These are phyloP conservation scores for Rallus crepitans DNA, from an alignment of 2,797 vertebrate genomes.

Conservation along the genomic window DNA sequence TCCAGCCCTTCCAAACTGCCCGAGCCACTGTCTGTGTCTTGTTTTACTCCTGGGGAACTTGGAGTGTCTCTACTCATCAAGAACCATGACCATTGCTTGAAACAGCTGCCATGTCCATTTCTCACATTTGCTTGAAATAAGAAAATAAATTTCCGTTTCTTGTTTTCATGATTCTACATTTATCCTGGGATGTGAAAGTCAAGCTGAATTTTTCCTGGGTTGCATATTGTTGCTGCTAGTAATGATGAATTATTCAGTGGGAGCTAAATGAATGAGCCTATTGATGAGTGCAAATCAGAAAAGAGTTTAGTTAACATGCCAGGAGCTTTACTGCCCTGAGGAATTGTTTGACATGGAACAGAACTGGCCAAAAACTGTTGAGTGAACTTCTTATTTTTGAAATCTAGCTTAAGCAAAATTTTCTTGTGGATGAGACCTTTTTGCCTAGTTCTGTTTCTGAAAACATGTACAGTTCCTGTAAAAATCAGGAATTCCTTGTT, in stretches of 20 bases:
- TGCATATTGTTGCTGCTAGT: slow-evolving; percentile 5
- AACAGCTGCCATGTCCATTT: neutral
- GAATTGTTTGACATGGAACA: neutral
- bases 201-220: slow-evolving; percentile 3
- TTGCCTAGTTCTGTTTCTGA: neutral
- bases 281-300: slow-evolving; percentile 31
- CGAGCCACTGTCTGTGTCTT: neutral
- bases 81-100: neutral
- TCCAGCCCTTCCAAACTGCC: neutral
- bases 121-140: neutral
- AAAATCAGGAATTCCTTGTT: neutral
- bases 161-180: neutral
- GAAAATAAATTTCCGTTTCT: neutral
- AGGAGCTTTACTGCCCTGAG: neutral
- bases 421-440: neutral
- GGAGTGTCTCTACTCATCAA: neutral
- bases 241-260: slow-evolving; percentile 27
- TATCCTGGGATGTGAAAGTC: neutral
- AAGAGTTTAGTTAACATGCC: neutral
- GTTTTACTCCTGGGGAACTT: neutral
- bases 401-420: neutral
- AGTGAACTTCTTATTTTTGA: neutral
- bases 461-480: neutral
- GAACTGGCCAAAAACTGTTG: neutral
- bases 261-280: slow-evolving; percentile 14